Evolutionary conservation across 1,140 invertebrate genomes (phyloP).

Genomic region (Drosophila bipectinata): DNA sequence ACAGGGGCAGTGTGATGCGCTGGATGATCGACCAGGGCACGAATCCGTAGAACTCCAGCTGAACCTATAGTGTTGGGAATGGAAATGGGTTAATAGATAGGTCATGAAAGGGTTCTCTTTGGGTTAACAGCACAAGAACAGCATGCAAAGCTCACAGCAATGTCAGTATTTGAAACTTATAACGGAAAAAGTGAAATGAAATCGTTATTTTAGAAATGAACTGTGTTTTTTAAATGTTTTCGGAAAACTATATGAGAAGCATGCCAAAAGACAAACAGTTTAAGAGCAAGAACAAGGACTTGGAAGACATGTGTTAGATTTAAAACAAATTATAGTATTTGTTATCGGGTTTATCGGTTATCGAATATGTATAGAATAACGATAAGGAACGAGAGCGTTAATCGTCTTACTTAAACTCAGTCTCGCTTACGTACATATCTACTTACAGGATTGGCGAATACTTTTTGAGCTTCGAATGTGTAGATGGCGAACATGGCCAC

Average conservation of each 20-base stretch:
- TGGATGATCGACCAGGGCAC: constrained; percentile 97
- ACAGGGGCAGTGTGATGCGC: constrained; percentile 95
- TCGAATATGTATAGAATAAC: constrained; percentile 32
- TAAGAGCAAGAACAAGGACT: neutral
- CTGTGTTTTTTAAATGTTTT: neutral
- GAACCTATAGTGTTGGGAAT: constrained; percentile 84
- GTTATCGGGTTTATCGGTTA: constrained; percentile 1
- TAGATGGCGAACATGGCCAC: constrained; percentile 98
- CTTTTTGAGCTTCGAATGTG: constrained; percentile 98
- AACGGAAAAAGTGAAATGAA: neutral
- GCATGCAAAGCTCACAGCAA: constrained; percentile 16
- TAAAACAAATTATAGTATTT: constrained; percentile 3
- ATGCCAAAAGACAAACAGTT: constrained; percentile 8
- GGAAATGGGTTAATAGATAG: constrained; percentile 1
- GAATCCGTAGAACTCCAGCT: constrained; percentile 96
- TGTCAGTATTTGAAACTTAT: too few relatives aligned
- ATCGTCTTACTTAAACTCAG: constrained; percentile 80
- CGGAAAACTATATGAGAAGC: neutral
- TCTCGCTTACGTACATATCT: constrained; percentile 84
- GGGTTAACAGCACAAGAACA: constrained; percentile 13
- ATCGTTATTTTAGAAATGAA: too few relatives aligned
- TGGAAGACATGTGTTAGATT: neutral
- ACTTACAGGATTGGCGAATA: constrained; percentile 93
- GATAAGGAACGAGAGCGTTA: constrained; percentile 76
- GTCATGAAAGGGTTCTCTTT: too few relatives aligned